These are phyloP conservation scores for Enoplolaimus lenunculus DNA, from an alignment of 2,888 invertebrate species.

Conservation along the genomic window DNA sequence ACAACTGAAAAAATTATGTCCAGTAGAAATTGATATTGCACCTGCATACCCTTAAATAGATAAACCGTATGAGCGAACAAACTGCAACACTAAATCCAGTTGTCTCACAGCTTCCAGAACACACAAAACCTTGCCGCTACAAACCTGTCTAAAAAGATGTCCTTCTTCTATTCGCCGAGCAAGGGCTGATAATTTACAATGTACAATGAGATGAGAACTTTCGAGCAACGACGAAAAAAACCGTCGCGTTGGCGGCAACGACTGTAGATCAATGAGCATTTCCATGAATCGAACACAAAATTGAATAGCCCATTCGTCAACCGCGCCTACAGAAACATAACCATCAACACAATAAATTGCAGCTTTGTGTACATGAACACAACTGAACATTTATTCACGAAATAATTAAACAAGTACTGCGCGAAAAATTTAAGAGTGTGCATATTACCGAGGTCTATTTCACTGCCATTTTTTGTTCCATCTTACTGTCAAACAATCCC, in stretches of 20 bases:
- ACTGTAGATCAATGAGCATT: constrained; percentile 85
- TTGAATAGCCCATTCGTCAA: constrained; percentile 49
- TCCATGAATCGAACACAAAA: constrained; percentile 88
- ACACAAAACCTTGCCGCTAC: constrained; percentile 33
- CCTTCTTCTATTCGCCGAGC: constrained; percentile 62
- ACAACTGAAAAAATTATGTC: too few relatives aligned
- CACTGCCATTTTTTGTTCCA: too few relatives aligned
- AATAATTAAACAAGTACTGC: too few relatives aligned
- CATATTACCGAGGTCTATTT: too few relatives aligned
- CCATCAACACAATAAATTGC: background rate
- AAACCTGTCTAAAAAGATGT: constrained; percentile 75
- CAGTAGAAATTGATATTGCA: too few relatives aligned
- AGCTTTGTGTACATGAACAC: background rate
- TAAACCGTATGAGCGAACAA: constrained; percentile 8
- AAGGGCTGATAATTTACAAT: constrained; percentile 66
- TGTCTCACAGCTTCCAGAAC: too few relatives aligned
- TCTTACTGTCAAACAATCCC: too few relatives aligned
- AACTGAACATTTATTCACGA: too few relatives aligned
- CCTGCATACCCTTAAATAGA: constrained; percentile 7
- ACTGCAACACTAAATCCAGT: constrained; percentile 12
- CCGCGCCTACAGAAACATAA: constrained; percentile 32
- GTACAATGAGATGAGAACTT: constrained; percentile 78
- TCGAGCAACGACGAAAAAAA: constrained; percentile 93
- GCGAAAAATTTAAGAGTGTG: too few relatives aligned
- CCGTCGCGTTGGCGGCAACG: constrained; percentile 77